Evolutionary conservation across 2,797 vertebrate species (phyloP), one percentile per base, ranked within the genome.

Genomic region (Alauda arvensis): DNA sequence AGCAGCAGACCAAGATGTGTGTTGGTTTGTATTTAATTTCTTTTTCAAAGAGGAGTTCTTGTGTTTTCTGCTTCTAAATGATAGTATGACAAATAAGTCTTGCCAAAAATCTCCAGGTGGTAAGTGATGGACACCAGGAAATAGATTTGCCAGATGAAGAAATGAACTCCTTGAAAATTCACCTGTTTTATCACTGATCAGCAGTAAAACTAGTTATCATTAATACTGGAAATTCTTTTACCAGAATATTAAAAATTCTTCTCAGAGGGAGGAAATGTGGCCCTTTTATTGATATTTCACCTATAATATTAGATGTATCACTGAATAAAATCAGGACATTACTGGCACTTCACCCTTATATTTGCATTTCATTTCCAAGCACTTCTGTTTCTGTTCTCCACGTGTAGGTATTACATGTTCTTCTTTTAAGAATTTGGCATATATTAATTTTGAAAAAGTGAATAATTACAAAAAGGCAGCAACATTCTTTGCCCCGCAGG

Each of bases 381-480:
- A 84, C 62, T 88, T 66, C 78, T 75, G 59, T 65, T 93, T 84
- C 89, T 93, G 84, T 51, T 94, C 67, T 78, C 93, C 91, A 94
- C 0, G 14, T 94, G 93, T 69, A 67, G 49, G 53, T 63, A 91
- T 80, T 89, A 31, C 8, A 81, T 46, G 25, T 80, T 76, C 63
- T 57, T 78, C 62, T 72, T 69, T 40, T 55, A 88, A 83, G 69
- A 92, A 85, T 87, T 76, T 91, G 93, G 86, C 84, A 85, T 70
- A 60, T 77, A 94, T 88, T 94, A 94, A 93, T 92, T 92, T 70
- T 78, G 69, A 85, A 88, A 76, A 91, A 87, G 60, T 94, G 90
- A 94, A 61, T 94, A 94, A 94, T 95, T 95, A 94, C 62, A 79
- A 90, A 93, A 91, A 92, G 49, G 74, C 84, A 83, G 90, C 79